phyloP scores from a whole-genome alignment of 2,113 vertebrate species.

The Brachypodius melanocephalos region DNA sequence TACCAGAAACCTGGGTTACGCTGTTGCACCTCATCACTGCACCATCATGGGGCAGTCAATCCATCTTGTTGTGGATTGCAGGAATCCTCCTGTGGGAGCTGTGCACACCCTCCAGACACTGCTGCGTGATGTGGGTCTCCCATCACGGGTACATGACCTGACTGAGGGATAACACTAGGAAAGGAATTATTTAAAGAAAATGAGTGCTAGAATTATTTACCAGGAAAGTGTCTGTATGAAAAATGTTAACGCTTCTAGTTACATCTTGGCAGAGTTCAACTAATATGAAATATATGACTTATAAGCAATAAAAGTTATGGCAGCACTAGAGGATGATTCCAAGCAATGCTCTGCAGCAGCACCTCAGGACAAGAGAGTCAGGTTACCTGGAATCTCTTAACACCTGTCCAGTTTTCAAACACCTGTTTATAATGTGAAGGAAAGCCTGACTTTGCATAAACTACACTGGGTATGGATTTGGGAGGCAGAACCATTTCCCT shows the following conservation, averaged over 20 bases:
- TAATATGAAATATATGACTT: not conserved
- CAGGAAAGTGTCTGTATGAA: not conserved
- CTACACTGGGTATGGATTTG: not conserved
- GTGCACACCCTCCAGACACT: not conserved
- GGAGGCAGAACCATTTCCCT: not conserved
- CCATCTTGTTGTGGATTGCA: fast-evolving
- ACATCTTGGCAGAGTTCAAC: not conserved
- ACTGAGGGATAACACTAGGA: fast-evolving
- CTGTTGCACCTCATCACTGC: not conserved
- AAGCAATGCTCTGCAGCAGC: not conserved
- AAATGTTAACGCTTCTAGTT: fast-evolving
- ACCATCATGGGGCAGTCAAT: fast-evolving
- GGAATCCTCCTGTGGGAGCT: not conserved
- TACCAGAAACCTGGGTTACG: not conserved
- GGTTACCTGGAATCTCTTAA: not conserved
- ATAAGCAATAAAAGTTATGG: not conserved
- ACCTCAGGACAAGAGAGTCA: not conserved
- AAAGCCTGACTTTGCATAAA: not conserved
- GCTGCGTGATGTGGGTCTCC: fast-evolving
- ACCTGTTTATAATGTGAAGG: fast-evolving
- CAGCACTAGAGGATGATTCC: not conserved
- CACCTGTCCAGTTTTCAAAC: not conserved
- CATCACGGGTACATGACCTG: fast-evolving
- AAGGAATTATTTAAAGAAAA: not conserved
- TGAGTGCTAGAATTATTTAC: not conserved